Base-by-base conservation (phyloP, 1,140 invertebrate species). In the Drosophila tani region DNA sequence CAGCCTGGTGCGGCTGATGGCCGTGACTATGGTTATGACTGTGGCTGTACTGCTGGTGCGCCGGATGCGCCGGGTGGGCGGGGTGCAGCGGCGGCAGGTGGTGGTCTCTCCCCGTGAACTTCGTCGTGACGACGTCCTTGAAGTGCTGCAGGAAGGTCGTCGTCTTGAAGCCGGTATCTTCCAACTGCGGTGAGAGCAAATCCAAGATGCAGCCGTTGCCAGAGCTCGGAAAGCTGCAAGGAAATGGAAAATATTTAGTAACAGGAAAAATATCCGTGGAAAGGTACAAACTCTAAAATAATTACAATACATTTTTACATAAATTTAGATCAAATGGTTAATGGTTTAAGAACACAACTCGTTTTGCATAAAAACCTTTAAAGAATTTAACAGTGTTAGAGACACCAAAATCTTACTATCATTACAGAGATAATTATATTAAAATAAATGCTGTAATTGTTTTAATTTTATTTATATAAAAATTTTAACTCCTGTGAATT, bases 71-170 rank as follows among this genome's bases (percentile, higher is more conserved):
- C 17, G 69, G 69, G 14, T 70, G 67, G 29, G 70, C 84, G 17
- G 91, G 87, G 73, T 92, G 91, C 66, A 92, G 82, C 21, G 91
- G 91, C 71, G 91, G 91, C 76, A 92, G 81, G 70, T 92, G 91
- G 53, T 92, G 91, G 60, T 92, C 91, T 64, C 91, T 68, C 75
- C 91, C 91, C 63, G 91, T 91, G 91, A 92, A 92, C 91, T 92
- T 92, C 90, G 91, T 92, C 91, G 91, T 91, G 78, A 92, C 91
- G 90, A 92, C 91, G 91, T 92, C 91, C 87, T 92, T 92, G 68
- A 92, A 92, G 69, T 92, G 91, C 80, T 92, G 91, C 84, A 92
- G 85, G 79, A 92, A 91, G 82, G 91, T 92, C 84, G 91, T 92
- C 91, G 91, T 92, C 82, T 92, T 92, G 91, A 92, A 81, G 91